phyloP scores from a whole-genome alignment of 2,797 vertebrate genomes.

The Sebastolobus alascanus region DNA sequence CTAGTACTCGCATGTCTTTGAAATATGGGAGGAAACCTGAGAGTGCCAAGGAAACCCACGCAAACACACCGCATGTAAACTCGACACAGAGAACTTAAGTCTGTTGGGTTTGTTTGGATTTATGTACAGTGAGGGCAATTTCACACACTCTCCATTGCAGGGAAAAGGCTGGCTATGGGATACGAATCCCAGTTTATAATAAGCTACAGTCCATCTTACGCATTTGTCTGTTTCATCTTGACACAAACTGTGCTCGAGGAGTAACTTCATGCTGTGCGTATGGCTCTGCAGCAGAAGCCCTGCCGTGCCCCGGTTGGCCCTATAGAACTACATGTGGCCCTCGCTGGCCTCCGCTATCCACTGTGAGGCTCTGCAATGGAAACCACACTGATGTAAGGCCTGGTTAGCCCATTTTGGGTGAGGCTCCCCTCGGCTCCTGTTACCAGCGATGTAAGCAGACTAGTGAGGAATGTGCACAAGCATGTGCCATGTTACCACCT shows the following conservation, averaged over 20 bases:
- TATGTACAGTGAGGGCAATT: conserved; percentile 7
- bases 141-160: conserved; percentile 11
- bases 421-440: conserved; percentile 69
- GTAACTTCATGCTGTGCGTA: conserved; percentile 14
- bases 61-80: conserved; percentile 30
- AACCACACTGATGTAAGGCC: conserved; percentile 50
- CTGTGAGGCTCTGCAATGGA: conserved; percentile 40
- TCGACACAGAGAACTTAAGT: neutral
- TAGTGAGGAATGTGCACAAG: conserved; percentile 72
- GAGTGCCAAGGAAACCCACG: conserved; percentile 14
- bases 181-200: conserved; percentile 20
- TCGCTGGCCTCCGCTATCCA: conserved; percentile 15
- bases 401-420: conserved; percentile 63
- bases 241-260: conserved; percentile 22
- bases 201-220: neutral
- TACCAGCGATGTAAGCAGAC: conserved; percentile 78
- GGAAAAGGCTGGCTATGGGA: neutral
- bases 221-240: conserved; percentile 30
- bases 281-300: conserved; percentile 18
- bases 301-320: neutral
- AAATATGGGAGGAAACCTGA: conserved; percentile 36
- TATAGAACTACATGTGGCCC: neutral
- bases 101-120: conserved; percentile 15
- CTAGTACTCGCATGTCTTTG: conserved; percentile 15
- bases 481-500: conserved; percentile 74